Evolutionary conservation across 2,113 vertebrate species (phyloP).

Genomic region (Zapus hudsonius): DNA sequence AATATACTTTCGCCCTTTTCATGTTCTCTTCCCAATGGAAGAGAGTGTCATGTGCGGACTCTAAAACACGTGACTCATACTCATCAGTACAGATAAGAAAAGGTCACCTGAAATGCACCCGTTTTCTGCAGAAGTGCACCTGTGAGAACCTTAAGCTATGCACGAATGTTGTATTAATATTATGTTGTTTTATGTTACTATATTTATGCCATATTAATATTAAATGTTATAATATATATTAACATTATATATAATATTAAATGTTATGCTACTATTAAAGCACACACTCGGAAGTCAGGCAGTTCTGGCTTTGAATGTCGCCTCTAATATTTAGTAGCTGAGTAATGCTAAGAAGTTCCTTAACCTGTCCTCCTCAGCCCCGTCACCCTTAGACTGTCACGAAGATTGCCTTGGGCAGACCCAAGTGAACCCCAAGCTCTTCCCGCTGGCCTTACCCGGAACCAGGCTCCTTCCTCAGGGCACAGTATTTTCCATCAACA

Average conservation of each 20-base stretch:
- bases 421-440: rapidly evolving
- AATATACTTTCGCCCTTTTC: constrained; percentile 32
- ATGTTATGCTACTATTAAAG: not conserved
- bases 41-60: constrained; percentile 29
- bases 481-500: not conserved
- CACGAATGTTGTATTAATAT: no score
- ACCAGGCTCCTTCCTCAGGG: not conserved
- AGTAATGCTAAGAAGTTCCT: not conserved
- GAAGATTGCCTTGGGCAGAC: not conserved
- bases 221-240: no score
- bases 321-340: not conserved
- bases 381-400: not conserved
- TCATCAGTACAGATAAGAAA: not conserved
- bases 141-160: not conserved
- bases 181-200: no score
- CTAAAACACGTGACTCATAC: not conserved
- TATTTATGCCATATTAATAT: no score
- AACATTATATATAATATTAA: no score
- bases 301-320: not conserved
- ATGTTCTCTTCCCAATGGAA: not conserved
- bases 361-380: not conserved
- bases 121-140: not conserved
- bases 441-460: rapidly evolving
- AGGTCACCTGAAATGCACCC: not conserved
- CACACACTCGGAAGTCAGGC: not conserved